Evolutionary conservation across 2,888 invertebrate species (phyloP).

Genomic region (Nipponacmea schrenckii): DNA sequence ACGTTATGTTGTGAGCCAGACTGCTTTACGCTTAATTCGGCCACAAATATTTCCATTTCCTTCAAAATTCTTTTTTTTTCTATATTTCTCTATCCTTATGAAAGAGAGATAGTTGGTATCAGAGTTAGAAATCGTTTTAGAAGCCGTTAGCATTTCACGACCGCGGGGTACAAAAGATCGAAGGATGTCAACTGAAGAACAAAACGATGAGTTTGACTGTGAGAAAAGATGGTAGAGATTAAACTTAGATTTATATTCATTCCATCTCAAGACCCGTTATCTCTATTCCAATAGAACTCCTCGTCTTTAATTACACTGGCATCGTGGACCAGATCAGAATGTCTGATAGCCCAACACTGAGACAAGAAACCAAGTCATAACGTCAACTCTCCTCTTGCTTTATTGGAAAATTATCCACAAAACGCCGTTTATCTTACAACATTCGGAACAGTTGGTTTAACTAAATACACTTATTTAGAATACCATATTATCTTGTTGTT

Average conservation of each 20-base stretch:
- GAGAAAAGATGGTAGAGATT: background rate
- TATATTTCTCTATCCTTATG: no score
- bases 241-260: background rate
- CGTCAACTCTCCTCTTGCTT: constrained; percentile 14
- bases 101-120: no score
- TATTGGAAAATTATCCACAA: constrained; percentile 23
- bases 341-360: constrained; percentile 27
- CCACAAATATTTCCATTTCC: no score
- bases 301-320: constrained; percentile 34
- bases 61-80: no score
- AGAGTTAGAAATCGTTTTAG: no score
- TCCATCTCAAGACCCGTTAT: constrained; percentile 8
- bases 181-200: background rate
- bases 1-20: no score
- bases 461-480: no score
- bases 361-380: constrained; percentile 1
- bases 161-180: no score
- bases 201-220: background rate
- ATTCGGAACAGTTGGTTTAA: background rate
- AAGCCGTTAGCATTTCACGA: no score
- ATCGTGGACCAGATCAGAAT: constrained; percentile 28
- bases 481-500: no score
- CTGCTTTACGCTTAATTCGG: no score
- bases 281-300: constrained; percentile 12
- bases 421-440: constrained; percentile 16